phyloP scores from a whole-genome alignment of 2,888 invertebrate genomes.

The Pyrrhosoma nymphula region DNA sequence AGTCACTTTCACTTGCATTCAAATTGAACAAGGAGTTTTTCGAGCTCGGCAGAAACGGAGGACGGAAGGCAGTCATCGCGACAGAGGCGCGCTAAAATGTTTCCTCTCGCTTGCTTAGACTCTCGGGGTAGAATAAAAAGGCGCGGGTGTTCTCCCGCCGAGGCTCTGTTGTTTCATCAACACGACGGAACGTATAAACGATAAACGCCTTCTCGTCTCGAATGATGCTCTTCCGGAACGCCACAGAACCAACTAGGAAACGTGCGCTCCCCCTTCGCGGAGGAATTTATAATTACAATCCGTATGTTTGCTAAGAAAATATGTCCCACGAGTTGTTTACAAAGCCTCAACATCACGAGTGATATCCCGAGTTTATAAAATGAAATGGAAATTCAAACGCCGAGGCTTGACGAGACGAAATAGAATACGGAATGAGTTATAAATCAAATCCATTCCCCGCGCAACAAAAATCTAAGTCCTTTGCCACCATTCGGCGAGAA shows the following conservation, averaged over 20 bases:
- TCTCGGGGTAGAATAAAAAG: neutral
- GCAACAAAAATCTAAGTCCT: neutral
- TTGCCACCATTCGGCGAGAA: too few species aligned
- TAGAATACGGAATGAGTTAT: neutral
- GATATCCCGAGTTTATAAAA: neutral
- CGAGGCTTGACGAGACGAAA: neutral
- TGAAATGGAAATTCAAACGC: neutral
- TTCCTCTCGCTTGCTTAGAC: neutral
- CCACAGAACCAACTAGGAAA: neutral
- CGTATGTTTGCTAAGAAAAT: neutral
- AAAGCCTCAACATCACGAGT: neutral
- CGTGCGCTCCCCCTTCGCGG: neutral
- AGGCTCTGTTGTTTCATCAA: neutral
- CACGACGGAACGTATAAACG: neutral
- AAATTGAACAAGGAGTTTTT: too few species aligned
- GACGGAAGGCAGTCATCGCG: too few species aligned
- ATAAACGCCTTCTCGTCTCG: neutral
- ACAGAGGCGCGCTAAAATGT: too few species aligned
- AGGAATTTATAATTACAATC: neutral
- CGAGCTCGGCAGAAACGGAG: too few species aligned
- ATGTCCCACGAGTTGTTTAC: neutral
- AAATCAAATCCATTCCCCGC: neutral
- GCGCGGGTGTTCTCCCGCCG: neutral
- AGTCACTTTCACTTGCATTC: too few species aligned
- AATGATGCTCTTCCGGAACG: neutral